These are phyloP conservation scores for Boulengeromyrus knoepffleri DNA, from an alignment of 2,113 vertebrate species.

Conservation along the genomic window DNA sequence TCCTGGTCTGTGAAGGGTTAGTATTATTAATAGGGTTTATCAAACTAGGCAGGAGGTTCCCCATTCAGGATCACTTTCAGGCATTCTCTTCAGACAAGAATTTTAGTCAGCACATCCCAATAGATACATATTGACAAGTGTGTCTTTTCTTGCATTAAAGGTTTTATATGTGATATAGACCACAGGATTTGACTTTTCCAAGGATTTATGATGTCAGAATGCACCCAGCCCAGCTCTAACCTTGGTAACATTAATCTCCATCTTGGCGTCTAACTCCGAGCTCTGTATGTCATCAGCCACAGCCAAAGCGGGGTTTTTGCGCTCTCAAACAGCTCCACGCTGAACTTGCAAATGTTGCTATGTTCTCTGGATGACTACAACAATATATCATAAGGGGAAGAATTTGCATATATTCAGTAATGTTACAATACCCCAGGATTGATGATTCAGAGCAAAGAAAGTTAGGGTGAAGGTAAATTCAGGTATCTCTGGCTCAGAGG, in stretches of 20 bases:
- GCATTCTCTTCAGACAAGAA: not conserved
- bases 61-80: not conserved
- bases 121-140: not conserved
- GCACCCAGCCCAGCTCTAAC: not conserved
- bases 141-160: not conserved
- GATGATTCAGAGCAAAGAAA: not conserved
- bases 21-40: not conserved
- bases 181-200: not conserved
- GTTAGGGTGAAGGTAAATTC: not conserved
- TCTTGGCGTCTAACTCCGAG: not conserved
- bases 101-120: not conserved
- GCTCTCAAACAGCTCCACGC: not conserved
- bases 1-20: not conserved
- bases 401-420: not conserved
- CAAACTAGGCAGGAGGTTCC: not conserved
- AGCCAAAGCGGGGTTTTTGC: not conserved
- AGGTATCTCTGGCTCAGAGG: not conserved
- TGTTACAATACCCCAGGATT: not conserved
- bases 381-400: not conserved
- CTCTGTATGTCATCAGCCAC: not conserved
- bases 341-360: not conserved
- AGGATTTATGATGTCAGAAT: not conserved
- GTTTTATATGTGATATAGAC: not conserved
- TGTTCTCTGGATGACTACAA: not conserved
- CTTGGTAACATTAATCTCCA: not conserved